A percentile compares a stretch with the other conserved stretches of the same genome.
These are phyloP conservation scores for Elaeidobius kamerunicus DNA, from an alignment of 2,888 invertebrate genomes.

Conservation along the genomic window DNA sequence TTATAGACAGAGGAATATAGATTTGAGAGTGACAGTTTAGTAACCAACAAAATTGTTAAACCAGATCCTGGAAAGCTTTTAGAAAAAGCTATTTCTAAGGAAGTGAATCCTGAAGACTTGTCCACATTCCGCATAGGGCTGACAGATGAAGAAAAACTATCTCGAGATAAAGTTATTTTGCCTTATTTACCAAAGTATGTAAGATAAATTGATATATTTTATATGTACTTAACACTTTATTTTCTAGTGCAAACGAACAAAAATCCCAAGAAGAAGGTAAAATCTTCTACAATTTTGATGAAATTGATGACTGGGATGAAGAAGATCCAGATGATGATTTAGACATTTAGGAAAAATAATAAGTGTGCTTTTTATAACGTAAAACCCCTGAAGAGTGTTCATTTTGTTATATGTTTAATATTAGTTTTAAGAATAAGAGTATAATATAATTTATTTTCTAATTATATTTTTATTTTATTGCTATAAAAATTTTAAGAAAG, in stretches of 20 bases:
- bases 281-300: slow-evolving; percentile 74
- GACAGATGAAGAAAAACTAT: slow-evolving; percentile 59
- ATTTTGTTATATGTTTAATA: slow-evolving; percentile 15
- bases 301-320: slow-evolving; percentile 78
- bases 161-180: slow-evolving; percentile 53
- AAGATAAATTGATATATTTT: too few relatives aligned
- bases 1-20: slow-evolving; percentile 42
- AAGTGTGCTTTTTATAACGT: too few relatives aligned
- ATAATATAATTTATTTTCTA: slow-evolving; percentile 3
- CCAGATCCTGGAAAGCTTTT: slow-evolving; percentile 39
- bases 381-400: slow-evolving; percentile 21
- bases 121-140: slow-evolving; percentile 65
- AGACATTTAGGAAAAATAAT: slow-evolving; percentile 57
- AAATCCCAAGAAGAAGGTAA: slow-evolving; percentile 48
- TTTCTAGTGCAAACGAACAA: slow-evolving; percentile 28
- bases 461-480: slow-evolving; percentile 1
- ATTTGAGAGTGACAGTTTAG: slow-evolving; percentile 44
- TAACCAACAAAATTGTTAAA: slow-evolving; percentile 43
- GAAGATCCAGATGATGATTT: slow-evolving; percentile 87
- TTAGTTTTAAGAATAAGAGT: slow-evolving; percentile 7
- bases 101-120: slow-evolving; percentile 49
- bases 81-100: slow-evolving; percentile 36
- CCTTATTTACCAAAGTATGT: slow-evolving; percentile 56
- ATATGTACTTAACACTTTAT: too few relatives aligned
- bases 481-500: slow-evolving; percentile 24